A percentile compares a stretch with the other conserved stretches of the same genome.
Conservation (phyloP, 2,113 vertebrate species). For the Addax nasomaculatus region DNA sequence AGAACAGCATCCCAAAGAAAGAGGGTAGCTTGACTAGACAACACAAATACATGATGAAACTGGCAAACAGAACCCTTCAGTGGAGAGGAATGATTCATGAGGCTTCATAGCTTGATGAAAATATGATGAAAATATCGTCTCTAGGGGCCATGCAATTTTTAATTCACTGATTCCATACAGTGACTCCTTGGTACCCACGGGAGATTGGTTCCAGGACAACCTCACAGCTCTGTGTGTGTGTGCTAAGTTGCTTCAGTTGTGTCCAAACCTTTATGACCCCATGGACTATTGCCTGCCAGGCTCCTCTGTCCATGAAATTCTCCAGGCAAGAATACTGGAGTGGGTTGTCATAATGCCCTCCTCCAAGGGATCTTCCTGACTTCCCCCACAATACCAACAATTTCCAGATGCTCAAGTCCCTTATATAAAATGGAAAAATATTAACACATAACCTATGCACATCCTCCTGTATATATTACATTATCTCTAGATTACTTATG, state of each 20-base stretch:
- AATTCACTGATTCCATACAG: slow-evolving; percentile 36
- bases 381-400: not conserved
- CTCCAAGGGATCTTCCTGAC: not conserved
- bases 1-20: not conserved
- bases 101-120: not conserved
- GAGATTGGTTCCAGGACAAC: not conserved
- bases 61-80: not conserved
- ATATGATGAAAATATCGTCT: slow-evolving; percentile 24
- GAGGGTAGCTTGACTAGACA: not conserved
- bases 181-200: not conserved
- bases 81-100: not conserved
- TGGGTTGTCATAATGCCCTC: not conserved
- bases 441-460: not conserved
- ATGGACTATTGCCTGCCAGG: not conserved
- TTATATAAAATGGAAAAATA: not conserved
- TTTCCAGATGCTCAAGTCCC: not conserved
- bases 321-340: not conserved
- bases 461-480: not conserved
- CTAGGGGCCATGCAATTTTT: slow-evolving; percentile 1
- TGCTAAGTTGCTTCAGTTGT: not conserved
- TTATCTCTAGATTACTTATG: not conserved
- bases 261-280: not conserved
- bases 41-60: not conserved
- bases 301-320: not conserved
- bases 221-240: not conserved